Base-by-base conservation (phyloP, 2,888 invertebrate genomes). In the Amitus sp. region DNA sequence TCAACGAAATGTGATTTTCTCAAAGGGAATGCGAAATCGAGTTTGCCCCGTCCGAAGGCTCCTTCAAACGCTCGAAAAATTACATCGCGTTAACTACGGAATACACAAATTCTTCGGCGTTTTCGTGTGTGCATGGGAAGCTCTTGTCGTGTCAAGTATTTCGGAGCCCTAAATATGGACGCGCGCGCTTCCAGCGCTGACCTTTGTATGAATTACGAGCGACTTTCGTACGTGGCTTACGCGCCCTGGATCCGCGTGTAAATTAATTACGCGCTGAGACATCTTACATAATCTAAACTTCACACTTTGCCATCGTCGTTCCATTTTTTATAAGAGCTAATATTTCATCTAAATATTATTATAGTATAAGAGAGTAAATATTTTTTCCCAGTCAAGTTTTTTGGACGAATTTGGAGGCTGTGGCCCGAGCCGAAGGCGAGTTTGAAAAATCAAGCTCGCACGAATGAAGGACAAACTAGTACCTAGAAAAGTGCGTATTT, bases 1-100 rank as follows among this genome's bases (percentile, higher is more conserved):
- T 37, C 37, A 37, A 15, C 37, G 15, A 37, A 37, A 37, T 37
- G 37, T 37, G 13, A 13, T 37, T 13, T 37, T 37, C 37, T 37
- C 37, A 37, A 37, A 37, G 5, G 37, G 37, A 37, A 15, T 15
- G 13, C 13, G 6, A 5, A 37, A 37, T 37, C 12, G 37, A 4
- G 37, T 37, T 37, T 37, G n/a, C 12, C 5, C 15, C 12, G 37
- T 37, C 15, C 13, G 2, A 5, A 12, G 9, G 12, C 12, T 37
- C 6, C 13, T 4, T 4, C 5, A 37, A 37, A 37, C 15, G 15
- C 15, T 13, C 15, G 4, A 12, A 37, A 37, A 37, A 37, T 37
- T 30, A 9, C 23, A 5, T 23, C 7, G 23, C 3, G 23, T 30
- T 2, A 9, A 9, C 10, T 13, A 37, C 17, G 15, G 6, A 37